Conservation (phyloP, 2,888 invertebrate species). For the Agrochola circellaris region DNA sequence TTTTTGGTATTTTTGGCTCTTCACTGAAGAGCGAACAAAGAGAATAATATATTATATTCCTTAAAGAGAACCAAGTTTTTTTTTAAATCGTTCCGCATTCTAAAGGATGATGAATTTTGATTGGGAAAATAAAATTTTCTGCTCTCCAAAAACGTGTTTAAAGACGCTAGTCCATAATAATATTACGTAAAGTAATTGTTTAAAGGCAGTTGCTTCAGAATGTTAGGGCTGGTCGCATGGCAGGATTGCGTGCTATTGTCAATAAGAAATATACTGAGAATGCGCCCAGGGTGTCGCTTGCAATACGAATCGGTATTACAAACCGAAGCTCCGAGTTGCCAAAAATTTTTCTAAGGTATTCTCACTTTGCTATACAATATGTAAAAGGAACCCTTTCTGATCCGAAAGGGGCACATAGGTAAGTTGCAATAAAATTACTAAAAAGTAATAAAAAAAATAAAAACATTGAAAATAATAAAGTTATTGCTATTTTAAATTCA, state of each 20-base stretch:
- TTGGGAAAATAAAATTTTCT: not conserved
- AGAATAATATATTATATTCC: not conserved
- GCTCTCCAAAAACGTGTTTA: not conserved
- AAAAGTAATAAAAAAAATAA: no score
- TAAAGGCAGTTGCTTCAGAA: constrained; percentile 12
- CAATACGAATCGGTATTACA: constrained; percentile 25
- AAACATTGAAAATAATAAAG: no score
- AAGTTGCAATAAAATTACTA: no score
- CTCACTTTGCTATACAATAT: not conserved
- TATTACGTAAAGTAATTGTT: constrained; percentile 15
- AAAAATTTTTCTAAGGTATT: constrained; percentile 26
- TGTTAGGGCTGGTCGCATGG: constrained; percentile 21
- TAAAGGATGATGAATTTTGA: not conserved
- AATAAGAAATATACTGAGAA: constrained; percentile 44
- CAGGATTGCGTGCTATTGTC: constrained; percentile 48
- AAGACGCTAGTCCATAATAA: not conserved
- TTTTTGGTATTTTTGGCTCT: no score
- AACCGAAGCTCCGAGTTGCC: constrained; percentile 16
- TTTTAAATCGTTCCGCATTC: not conserved
- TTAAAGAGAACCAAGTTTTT: not conserved
- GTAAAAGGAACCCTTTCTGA: no score
- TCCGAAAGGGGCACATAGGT: no score
- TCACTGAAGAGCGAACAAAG: not conserved
- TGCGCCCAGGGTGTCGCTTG: constrained; percentile 43
- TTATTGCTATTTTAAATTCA: no score